These are phyloP conservation scores for Ictidomys tridecemlineatus DNA, from an alignment of 2,113 vertebrate species.

Conservation along the genomic window DNA sequence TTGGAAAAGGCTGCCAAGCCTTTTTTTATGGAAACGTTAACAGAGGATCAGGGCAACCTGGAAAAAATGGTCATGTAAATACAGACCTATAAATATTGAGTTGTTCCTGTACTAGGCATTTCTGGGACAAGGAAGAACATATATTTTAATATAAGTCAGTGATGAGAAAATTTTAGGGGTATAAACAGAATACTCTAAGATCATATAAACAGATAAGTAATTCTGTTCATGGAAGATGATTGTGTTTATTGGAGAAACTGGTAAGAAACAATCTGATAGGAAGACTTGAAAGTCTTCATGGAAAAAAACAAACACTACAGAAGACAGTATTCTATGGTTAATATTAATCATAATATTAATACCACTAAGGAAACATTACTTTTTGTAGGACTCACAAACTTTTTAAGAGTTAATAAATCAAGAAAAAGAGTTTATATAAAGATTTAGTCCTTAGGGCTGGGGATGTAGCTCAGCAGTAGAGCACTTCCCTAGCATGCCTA, in stretches of 20 bases:
- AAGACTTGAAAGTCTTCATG: neutral
- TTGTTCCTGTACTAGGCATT: constrained; percentile 8
- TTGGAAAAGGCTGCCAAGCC: neutral
- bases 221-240: neutral
- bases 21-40: constrained; percentile 22
- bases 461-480: too few species aligned
- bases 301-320: neutral
- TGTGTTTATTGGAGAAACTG: neutral
- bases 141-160: neutral
- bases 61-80: constrained; percentile 27
- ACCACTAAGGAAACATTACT: neutral
- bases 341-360: neutral
- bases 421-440: neutral
- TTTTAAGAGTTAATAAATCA: constrained; percentile 29
- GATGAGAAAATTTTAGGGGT: neutral
- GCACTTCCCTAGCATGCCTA: too few species aligned
- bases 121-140: neutral
- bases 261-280: neutral
- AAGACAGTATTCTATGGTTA: neutral
- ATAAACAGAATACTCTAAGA: neutral
- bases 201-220: neutral
- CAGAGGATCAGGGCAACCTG: neutral
- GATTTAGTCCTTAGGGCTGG: neutral
- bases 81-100: neutral
- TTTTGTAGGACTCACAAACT: neutral